Conservation (phyloP, 1,140 invertebrate species). For the Drosophila gunungcola region DNA sequence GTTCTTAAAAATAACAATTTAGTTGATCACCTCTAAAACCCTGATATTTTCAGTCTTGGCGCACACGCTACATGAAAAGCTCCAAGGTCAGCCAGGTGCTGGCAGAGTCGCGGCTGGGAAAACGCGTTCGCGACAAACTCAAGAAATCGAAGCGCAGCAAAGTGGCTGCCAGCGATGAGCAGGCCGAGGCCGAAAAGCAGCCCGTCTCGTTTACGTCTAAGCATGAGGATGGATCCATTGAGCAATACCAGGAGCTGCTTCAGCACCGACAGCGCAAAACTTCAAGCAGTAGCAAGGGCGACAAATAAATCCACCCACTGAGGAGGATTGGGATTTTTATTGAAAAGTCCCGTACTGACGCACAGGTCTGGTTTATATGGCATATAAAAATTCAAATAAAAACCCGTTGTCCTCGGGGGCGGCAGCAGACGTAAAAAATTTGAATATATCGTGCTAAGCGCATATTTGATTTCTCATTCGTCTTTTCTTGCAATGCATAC, state of each 20-base stretch:
- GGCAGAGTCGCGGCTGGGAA: constrained; percentile 86
- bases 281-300: constrained; percentile 65
- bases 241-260: constrained; percentile 80
- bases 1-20: background rate
- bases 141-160: constrained; percentile 85
- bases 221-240: constrained; percentile 81
- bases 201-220: constrained; percentile 57
- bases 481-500: constrained; percentile 25
- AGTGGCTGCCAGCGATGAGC: constrained; percentile 18
- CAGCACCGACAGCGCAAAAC: constrained; percentile 74
- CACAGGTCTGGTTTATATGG: constrained; percentile 41
- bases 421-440: constrained; percentile 62
- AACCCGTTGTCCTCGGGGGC: constrained; percentile 32
- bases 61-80: constrained; percentile 84
- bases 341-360: constrained; percentile 58
- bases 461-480: constrained; percentile 76
- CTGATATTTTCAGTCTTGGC: constrained; percentile 69
- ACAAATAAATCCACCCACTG: constrained; percentile 41
- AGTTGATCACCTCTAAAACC: background rate
- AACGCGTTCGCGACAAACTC: constrained; percentile 87
- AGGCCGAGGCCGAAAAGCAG: constrained; percentile 27
- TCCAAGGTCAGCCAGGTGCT: constrained; percentile 87
- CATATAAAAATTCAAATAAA: constrained; percentile 56
- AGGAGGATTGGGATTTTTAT: constrained; percentile 45
- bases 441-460: constrained; percentile 82